Evolutionary conservation across 2,797 vertebrate species (phyloP), one percentile per base, ranked within the genome.

Genomic region (Chaunax sp.): DNA sequence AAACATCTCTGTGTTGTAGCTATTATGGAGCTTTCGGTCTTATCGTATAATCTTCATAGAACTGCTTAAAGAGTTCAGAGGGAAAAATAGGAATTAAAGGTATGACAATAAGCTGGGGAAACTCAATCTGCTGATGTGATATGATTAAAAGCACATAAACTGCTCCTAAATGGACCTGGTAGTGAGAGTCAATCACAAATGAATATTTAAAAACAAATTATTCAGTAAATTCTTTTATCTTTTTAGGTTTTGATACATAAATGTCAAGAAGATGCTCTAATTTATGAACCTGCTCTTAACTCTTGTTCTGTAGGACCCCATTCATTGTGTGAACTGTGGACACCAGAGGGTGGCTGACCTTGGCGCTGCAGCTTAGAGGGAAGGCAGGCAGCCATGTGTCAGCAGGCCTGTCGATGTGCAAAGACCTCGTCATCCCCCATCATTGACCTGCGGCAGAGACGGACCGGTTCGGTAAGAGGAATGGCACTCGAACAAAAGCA

Each of bases 311-410:
- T 35, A 5, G 28, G 33, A n/a, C n/a, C n/a, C n/a, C n/a, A n/a
- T n/a, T 23, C n/a, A 9, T 1, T 2, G 19, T 30, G 33, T 43
- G 41, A 35, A 14, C 35, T 20, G 11, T 22, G 11, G 45, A 60
- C 69, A 38, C 8, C 2, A 19, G 78, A 59, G 63, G 45, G 61
- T 59, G 76, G 78, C 71, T 69, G 75, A 81, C 81, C 80, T 81
- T 67, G 70, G 46, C 50, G 1, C 62, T 35, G 66, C 71, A 55
- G 73, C 72, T 44, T 64, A 59, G 70, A 69, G 33, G 9, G 28
- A 5, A 72, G 61, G 64, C 62, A 40, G 67, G 63, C 64, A 28
- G 69, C 62, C 71, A 41, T 38, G 69, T 64, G 71, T 75, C 71
- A 40, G 60, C 64, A 28, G 74, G 44, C 28, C 57, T 47, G 64